Base-by-base conservation (phyloP, 2,888 invertebrate genomes). In the Oscheius sp. region DNA sequence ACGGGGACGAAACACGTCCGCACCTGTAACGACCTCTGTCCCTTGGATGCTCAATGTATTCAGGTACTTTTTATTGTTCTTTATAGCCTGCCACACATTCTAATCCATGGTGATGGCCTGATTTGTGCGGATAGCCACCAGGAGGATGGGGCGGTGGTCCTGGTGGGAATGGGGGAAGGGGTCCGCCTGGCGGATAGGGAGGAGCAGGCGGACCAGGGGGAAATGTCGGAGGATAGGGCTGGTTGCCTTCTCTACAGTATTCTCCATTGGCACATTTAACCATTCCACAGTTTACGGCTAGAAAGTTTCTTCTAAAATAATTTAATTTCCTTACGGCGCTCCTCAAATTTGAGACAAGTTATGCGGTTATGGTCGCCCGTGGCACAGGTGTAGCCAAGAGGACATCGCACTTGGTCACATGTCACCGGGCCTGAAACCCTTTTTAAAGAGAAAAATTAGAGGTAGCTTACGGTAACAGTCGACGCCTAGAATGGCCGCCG, bases 11-110 rank as follows among this genome's bases (percentile, higher is more conserved):
- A 78, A 58, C 73, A 73, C 13, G 81, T 83, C 2, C 76, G 75
- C 23, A 79, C 81, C 1, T 83, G 83, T 59, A 73, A 78, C 0
- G 68, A 72, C 35, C 18, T 69, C 3, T 83, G 83, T 73, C 83
- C 83, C 2, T 41, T 73, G 6, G 77, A 73, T 53, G 70, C 81
- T n/a, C 63, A 59, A 29, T 71, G 74, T 56, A 59, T 72, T 16
- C 74, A 72, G 63, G 63, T 63, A 25, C 1, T 25, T 6, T 56
- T 56, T 56, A 49, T 49, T 49, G 16, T 18, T 13, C 35, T 35
- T 35, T 35, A 35, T 35, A 9, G 9, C 3, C 9, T 35, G 35
- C 35, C 9, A 35, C 35, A 35, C 35, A 35, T 35, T 35, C 5
- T 35, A 35, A 3, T 35, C 35, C 35, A 35, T 35, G 35, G 35